phyloP scores from a whole-genome alignment of 2,888 invertebrate species.

The Choreutis nemorana region DNA sequence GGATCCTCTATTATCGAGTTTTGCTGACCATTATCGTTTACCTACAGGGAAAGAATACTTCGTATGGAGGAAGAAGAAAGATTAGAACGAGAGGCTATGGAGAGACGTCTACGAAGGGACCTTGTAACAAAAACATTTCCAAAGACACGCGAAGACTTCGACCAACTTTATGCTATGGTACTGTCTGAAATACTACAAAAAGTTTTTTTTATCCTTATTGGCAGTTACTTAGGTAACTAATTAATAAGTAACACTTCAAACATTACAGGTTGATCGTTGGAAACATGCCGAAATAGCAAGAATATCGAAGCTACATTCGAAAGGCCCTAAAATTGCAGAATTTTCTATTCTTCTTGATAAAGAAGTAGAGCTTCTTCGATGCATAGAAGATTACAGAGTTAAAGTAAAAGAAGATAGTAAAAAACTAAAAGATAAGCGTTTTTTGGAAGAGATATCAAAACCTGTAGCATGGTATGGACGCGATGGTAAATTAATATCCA shows the following conservation, averaged over 20 bases:
- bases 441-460: slow-evolving; percentile 73
- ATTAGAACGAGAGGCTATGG: slow-evolving; percentile 58
- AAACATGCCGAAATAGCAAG: slow-evolving; percentile 69
- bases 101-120: slow-evolving; percentile 61
- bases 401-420: slow-evolving; percentile 67
- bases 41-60: slow-evolving; percentile 43
- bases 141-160: slow-evolving; percentile 74
- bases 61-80: slow-evolving; percentile 62
- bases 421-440: slow-evolving; percentile 66
- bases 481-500: slow-evolving; percentile 73
- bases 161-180: slow-evolving; percentile 74
- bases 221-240: too few relatives aligned
- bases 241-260: slow-evolving; percentile 2
- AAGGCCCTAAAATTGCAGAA: slow-evolving; percentile 75
- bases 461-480: slow-evolving; percentile 81
- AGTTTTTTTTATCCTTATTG: too few relatives aligned
- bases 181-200: slow-evolving; percentile 3
- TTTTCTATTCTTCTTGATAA: slow-evolving; percentile 75
- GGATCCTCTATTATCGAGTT: slow-evolving; percentile 1
- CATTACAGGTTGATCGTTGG: slow-evolving; percentile 69
- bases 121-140: slow-evolving; percentile 75
- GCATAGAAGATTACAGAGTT: slow-evolving; percentile 73
- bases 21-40: not conserved
- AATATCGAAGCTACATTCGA: slow-evolving; percentile 70
- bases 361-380: slow-evolving; percentile 73